These are phyloP conservation scores for Astropecten irregularis DNA, from an alignment of 53 echinoderm and acorn worm species.

Conservation along the genomic window DNA sequence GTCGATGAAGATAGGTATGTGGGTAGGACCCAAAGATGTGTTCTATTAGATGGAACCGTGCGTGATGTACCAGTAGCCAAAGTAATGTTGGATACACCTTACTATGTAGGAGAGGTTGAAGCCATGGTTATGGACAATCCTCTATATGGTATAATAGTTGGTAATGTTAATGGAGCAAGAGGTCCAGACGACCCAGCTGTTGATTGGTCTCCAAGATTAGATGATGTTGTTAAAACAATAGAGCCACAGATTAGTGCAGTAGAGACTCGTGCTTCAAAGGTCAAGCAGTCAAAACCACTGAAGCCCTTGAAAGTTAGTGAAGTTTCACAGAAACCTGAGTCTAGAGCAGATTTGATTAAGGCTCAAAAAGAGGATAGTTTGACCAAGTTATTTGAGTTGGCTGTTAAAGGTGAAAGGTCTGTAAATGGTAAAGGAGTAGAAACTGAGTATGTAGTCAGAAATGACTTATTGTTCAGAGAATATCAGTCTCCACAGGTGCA, in stretches of 20 bases:
- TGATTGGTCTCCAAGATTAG: not conserved
- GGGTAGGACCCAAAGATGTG: conserved; percentile 30
- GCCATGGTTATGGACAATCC: conserved; percentile 60
- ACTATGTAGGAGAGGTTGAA: conserved; percentile 58
- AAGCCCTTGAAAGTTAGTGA: no score
- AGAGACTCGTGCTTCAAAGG: no score
- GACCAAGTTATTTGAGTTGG: no score
- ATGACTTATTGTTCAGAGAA: no score
- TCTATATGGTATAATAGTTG: conserved; percentile 61
- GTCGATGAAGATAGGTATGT: conserved; percentile 31
- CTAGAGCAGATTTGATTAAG: no score
- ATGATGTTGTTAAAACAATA: not conserved
- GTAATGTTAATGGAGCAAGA: conserved; percentile 57
- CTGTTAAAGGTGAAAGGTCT: no score
- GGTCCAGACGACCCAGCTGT: conserved; percentile 38
- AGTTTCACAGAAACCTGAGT: no score
- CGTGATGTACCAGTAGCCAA: conserved; percentile 42
- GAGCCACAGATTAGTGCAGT: not conserved
- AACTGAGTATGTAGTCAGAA: no score
- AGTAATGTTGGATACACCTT: conserved; percentile 50
- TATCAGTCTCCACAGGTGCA: no score
- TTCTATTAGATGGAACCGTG: conserved; percentile 65
- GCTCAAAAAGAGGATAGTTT: no score
- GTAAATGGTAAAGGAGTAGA: no score
- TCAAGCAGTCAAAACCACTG: no score